Conservation (phyloP, 2,888 invertebrate species). For the Trichogramma evanescens region DNA sequence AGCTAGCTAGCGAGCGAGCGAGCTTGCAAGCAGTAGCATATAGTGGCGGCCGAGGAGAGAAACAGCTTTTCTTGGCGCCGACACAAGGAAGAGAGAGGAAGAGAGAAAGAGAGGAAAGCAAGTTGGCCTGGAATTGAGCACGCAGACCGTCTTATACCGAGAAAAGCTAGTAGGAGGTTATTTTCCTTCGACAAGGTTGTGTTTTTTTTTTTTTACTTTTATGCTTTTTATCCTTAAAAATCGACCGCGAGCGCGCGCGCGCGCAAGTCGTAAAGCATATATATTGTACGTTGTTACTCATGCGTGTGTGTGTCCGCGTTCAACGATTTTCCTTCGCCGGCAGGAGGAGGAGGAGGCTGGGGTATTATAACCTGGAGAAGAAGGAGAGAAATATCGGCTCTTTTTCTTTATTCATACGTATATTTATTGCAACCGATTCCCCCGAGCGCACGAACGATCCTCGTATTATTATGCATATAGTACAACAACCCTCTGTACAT, state of each 20-base stretch:
- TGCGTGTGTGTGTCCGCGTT: background rate
- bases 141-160: background rate
- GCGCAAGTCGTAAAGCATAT: background rate
- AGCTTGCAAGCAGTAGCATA: no score
- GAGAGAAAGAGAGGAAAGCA: constrained; percentile 14
- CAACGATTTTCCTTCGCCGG: constrained; percentile 1
- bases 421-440: no score
- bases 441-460: no score
- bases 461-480: no score
- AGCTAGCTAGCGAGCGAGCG: no score
- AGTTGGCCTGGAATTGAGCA: constrained; percentile 19
- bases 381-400: constrained; percentile 7
- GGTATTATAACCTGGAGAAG: background rate
- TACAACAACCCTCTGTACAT: no score
- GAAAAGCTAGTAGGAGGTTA: background rate
- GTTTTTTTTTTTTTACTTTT: background rate
- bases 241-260: constrained; percentile 5
- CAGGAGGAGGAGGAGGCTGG: background rate
- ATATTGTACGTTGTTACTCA: no score
- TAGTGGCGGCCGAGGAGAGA: no score
- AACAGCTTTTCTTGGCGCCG: no score
- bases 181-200: background rate
- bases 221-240: constrained; percentile 18
- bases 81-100: background rate
- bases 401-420: no score